Evolutionary conservation across 2,888 invertebrate species (phyloP).

Genomic region (Melanostoma scalare): DNA sequence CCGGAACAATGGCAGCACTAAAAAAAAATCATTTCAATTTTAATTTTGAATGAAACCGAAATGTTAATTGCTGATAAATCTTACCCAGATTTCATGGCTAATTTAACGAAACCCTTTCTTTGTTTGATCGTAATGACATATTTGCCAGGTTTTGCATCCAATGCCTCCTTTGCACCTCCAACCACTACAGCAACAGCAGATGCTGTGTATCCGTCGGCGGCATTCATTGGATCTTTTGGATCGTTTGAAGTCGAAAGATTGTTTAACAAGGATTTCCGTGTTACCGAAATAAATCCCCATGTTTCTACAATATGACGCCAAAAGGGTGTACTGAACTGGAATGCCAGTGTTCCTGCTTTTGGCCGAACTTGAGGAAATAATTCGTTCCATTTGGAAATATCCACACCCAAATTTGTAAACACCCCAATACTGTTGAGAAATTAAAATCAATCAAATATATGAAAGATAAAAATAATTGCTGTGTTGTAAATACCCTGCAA

Average conservation of each 20-base stretch:
- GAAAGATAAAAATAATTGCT: background rate
- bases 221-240: conserved; percentile 77
- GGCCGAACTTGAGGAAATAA: conserved; percentile 86
- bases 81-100: conserved; percentile 90
- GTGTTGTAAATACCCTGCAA: conserved; percentile 83
- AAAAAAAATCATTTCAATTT: background rate
- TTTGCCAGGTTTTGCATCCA: conserved; percentile 90
- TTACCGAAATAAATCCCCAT: conserved; percentile 84
- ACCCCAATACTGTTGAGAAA: conserved; percentile 86
- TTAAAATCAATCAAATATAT: too few relatives aligned
- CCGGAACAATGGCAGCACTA: conserved; percentile 91
- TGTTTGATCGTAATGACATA: conserved; percentile 88
- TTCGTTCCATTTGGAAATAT: conserved; percentile 82
- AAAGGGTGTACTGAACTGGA: conserved; percentile 89
- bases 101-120: conserved; percentile 89
- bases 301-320: conserved; percentile 86
- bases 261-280: conserved; percentile 77
- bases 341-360: conserved; percentile 86
- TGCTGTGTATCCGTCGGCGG: conserved; percentile 79
- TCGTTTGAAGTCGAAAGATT: conserved; percentile 82
- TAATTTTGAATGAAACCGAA: background rate
- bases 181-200: conserved; percentile 89
- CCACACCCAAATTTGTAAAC: conserved; percentile 90
- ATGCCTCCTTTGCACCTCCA: conserved; percentile 94
- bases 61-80: conserved; percentile 58